These are phyloP conservation scores for Lamproptera curius DNA, from an alignment of 2,888 invertebrate genomes.

Conservation along the genomic window DNA sequence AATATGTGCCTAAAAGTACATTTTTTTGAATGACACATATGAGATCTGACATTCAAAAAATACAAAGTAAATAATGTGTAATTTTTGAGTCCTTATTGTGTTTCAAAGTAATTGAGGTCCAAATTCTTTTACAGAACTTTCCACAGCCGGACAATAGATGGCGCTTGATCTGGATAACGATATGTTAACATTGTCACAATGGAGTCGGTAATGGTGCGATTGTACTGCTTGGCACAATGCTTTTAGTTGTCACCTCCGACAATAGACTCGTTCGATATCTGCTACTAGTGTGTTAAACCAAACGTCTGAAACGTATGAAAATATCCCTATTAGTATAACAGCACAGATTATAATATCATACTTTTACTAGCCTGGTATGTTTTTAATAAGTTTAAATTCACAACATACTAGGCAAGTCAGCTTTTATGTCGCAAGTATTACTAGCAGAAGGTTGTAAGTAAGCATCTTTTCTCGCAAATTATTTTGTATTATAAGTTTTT, in stretches of 20 bases:
- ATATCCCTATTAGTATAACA: constrained; percentile 35
- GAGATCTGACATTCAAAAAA: too few species aligned
- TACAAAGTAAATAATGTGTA: background rate
- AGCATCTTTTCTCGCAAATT: too few species aligned
- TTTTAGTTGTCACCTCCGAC: constrained; percentile 71
- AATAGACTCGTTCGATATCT: constrained; percentile 67
- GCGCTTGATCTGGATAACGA: constrained; percentile 76
- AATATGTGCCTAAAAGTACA: background rate
- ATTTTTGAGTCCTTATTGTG: too few species aligned
- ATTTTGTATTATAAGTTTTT: too few species aligned
- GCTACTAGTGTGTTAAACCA: constrained; percentile 60
- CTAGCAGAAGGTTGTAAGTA: too few species aligned
- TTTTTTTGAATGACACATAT: too few species aligned
- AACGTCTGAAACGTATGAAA: constrained; percentile 56
- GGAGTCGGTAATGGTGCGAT: constrained; percentile 73
- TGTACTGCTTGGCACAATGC: constrained; percentile 72
- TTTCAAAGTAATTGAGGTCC: constrained; percentile 35
- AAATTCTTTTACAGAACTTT: constrained; percentile 61
- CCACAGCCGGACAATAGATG: constrained; percentile 69
- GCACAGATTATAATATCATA: constrained; percentile 10
- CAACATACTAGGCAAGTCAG: too few species aligned
- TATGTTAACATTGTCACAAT: constrained; percentile 77
- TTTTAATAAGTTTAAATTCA: too few species aligned
- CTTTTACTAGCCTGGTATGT: too few species aligned
- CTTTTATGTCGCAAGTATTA: too few species aligned